Evolutionary conservation across 2,797 vertebrate species (phyloP).

Genomic region (Phalloptychus januarius): DNA sequence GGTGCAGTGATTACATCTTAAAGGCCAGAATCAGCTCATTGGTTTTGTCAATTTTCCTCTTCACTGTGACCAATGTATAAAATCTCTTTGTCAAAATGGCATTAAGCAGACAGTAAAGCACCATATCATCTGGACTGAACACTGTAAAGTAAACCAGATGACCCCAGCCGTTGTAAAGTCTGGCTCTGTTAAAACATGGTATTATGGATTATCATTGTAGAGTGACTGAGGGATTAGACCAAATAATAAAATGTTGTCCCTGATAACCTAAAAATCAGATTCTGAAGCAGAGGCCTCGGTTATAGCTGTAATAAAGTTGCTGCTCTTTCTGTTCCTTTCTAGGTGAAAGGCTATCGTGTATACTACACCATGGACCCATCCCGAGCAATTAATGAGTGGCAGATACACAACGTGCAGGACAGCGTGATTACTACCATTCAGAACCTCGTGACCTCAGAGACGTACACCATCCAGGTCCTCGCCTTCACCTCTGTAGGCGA

Average conservation of each 20-base stretch:
- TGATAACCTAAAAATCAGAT: constrained; percentile 40
- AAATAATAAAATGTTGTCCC: constrained; percentile 32
- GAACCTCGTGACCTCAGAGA: constrained; percentile 90
- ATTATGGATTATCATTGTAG: constrained; percentile 58
- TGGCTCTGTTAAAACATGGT: constrained; percentile 44
- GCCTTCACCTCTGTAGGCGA: constrained; percentile 98
- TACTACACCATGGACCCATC: constrained; percentile 98
- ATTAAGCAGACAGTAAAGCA: constrained; percentile 19
- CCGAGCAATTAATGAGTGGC: constrained; percentile 92
- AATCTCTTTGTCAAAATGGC: constrained; percentile 34
- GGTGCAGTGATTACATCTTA: constrained; percentile 35
- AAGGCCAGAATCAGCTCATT: constrained; percentile 13
- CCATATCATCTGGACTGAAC: constrained; percentile 28
- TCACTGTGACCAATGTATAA: constrained; percentile 32
- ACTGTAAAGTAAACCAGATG: constrained; percentile 26
- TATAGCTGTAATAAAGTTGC: neutral
- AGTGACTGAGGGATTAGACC: constrained; percentile 46
- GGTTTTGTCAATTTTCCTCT: constrained; percentile 15
- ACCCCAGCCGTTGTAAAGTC: constrained; percentile 40
- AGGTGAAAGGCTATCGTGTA: constrained; percentile 95
- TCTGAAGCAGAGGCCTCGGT: constrained; percentile 8
- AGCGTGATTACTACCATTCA: constrained; percentile 94
- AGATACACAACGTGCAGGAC: constrained; percentile 96
- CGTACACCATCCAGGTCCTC: constrained; percentile 93
- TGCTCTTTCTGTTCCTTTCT: constrained; percentile 10